Percentiles rank a stretch among this genome's conserved stretches.
Evolutionary conservation across 2,888 invertebrate species (phyloP).

Genomic region (Vannuccia rotundouncinata): DNA sequence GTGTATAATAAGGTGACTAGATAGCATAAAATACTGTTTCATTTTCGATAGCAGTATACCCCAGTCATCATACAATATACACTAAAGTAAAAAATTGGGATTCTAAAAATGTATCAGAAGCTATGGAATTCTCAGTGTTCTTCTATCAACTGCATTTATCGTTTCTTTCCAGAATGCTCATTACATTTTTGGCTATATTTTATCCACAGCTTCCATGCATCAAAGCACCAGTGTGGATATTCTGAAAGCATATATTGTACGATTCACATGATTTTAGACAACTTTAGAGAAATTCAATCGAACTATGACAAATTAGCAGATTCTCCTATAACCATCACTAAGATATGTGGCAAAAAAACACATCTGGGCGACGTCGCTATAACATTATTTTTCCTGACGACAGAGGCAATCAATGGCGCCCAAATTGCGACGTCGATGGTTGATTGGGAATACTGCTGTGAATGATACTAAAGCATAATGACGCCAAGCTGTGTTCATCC

Average conservation of each 20-base stretch:
- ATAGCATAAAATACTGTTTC: constrained; percentile 2
- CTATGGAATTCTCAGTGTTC: too few species aligned
- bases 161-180: too few species aligned
- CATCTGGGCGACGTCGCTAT: too few species aligned
- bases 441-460: too few species aligned
- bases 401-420: too few species aligned
- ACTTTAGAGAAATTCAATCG: neutral
- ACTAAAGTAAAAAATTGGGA: neutral
- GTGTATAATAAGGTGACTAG: neutral
- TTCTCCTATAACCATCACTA: neutral
- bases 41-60: neutral
- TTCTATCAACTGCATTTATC: too few species aligned
- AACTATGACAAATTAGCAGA: neutral
- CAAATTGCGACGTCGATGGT: too few species aligned
- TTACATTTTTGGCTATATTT: neutral
- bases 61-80: constrained; percentile 9
- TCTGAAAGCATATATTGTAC: neutral
- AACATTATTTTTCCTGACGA: too few species aligned
- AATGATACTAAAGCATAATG: neutral
- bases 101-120: constrained; percentile 9
- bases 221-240: neutral
- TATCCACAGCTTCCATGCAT: neutral
- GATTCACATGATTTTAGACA: neutral
- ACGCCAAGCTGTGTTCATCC: neutral
- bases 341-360: neutral